These are phyloP conservation scores for Stenodera caucasica DNA, from an alignment of 2,888 invertebrate species.

Conservation along the genomic window DNA sequence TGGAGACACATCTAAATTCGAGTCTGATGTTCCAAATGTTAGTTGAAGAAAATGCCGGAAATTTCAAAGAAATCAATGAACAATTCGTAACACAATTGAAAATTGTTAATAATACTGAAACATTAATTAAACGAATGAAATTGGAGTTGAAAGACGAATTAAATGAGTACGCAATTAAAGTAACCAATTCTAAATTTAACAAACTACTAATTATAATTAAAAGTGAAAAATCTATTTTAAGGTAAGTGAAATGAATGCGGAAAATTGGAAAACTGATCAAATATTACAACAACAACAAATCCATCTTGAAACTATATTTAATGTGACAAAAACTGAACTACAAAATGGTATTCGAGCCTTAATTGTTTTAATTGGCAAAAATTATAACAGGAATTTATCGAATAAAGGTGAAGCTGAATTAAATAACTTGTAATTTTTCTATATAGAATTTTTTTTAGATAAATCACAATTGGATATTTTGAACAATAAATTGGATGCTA, in stretches of 20 bases:
- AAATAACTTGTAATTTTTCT: too few species aligned
- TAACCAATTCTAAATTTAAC: conserved; percentile 22
- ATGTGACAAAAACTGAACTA: conserved; percentile 45
- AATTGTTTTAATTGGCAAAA: conserved; percentile 48
- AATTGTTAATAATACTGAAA: conserved; percentile 17
- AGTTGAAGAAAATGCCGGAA: not conserved
- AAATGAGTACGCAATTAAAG: conserved; percentile 49
- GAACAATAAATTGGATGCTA: conserved; percentile 50
- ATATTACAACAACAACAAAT: conserved; percentile 49
- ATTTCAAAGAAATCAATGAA: conserved; percentile 11
- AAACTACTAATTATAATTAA: not conserved
- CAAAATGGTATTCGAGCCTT: conserved; percentile 49
- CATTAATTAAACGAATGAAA: conserved; percentile 33
- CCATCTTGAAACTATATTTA: conserved; percentile 33
- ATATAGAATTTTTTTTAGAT: conserved; percentile 23
- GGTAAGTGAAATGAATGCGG: conserved; percentile 67
- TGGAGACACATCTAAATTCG: conserved; percentile 5
- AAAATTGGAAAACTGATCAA: conserved; percentile 62
- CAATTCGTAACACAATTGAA: conserved; percentile 13
- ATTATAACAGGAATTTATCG: conserved; percentile 35
- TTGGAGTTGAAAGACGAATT: conserved; percentile 44
- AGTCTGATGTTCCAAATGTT: conserved; percentile 4
- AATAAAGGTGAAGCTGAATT: too few species aligned
- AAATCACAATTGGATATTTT: conserved; percentile 39
- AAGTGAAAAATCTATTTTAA: conserved; percentile 46